Evolutionary conservation across 1,140 invertebrate species (phyloP).

Genomic region (Megalopta genalis): DNA sequence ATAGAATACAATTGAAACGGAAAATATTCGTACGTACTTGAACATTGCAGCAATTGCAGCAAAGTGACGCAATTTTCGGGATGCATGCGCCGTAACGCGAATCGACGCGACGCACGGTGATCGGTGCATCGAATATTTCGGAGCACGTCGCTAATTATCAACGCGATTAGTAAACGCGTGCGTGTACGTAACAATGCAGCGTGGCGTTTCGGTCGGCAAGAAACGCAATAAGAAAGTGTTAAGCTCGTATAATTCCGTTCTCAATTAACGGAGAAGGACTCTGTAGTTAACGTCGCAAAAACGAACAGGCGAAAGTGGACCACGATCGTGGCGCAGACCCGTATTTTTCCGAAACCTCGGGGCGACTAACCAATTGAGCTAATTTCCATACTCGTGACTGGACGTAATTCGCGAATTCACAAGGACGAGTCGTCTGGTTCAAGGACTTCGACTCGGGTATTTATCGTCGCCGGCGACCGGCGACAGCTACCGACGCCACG

Average conservation of each 20-base stretch:
- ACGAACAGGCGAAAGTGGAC: slow-evolving; percentile 2
- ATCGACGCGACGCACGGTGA: no score
- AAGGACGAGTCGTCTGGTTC: slow-evolving; percentile 17
- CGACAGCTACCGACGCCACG: no score
- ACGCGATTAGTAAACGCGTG: no score
- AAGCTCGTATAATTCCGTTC: background rate
- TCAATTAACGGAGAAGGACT: slow-evolving; percentile 3
- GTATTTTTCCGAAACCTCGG: slow-evolving; percentile 32
- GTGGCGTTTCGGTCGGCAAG: background rate
- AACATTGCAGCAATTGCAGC: no score
- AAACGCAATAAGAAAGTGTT: background rate
- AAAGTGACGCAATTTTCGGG: no score
- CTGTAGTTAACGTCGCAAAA: slow-evolving; percentile 5
- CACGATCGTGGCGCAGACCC: background rate
- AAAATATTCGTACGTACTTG: no score
- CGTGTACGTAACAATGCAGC: no score
- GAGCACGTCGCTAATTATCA: no score
- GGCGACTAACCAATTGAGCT: slow-evolving; percentile 28
- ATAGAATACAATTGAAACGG: no score
- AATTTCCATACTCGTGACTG: slow-evolving; percentile 37
- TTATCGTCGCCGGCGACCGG: background rate
- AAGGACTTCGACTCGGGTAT: slow-evolving; percentile 27
- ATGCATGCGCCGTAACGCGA: no score
- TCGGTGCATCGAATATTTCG: no score
- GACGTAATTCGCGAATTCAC: slow-evolving; percentile 25